phyloP scores from a whole-genome alignment of 2,888 invertebrate genomes.

The Nipponacmea schrenckii region DNA sequence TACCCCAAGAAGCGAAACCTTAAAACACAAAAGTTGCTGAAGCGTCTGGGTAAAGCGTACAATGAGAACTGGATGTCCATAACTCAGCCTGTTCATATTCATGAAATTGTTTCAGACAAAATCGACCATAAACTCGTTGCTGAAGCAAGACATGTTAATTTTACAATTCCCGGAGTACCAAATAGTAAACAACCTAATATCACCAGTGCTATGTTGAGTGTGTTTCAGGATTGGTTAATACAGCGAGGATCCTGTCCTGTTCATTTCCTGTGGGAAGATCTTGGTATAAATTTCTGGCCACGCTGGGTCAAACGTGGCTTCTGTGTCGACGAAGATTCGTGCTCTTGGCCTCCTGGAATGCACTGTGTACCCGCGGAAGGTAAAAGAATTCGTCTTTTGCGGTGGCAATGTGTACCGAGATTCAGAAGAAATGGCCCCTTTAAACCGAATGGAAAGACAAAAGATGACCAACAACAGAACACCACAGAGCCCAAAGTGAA shows the following conservation, averaged over 20 bases:
- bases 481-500: conserved; percentile 29
- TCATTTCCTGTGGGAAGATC: conserved; percentile 61
- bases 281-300: conserved; percentile 65
- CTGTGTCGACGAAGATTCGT: conserved; percentile 52
- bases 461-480: conserved; percentile 22
- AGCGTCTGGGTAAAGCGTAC: conserved; percentile 38
- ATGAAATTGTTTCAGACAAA: conserved; percentile 20
- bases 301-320: conserved; percentile 61
- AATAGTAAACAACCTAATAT: conserved; percentile 29
- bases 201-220: conserved; percentile 19
- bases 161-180: conserved; percentile 31
- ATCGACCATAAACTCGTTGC: conserved; percentile 26
- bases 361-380: conserved; percentile 58
- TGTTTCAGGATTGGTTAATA: conserved; percentile 58
- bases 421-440: neutral
- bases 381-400: conserved; percentile 51
- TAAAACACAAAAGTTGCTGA: conserved; percentile 32
- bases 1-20: conserved; percentile 31
- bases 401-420: conserved; percentile 58
- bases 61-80: conserved; percentile 48
- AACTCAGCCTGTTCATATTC: conserved; percentile 31
- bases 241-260: conserved; percentile 52
- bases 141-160: conserved; percentile 34
- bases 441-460: neutral
- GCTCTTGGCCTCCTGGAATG: conserved; percentile 67